Evolutionary conservation across 2,888 invertebrate genomes (phyloP), one percentile per base, ranked within the genome.

Genomic region (Drosophila siamana): DNA sequence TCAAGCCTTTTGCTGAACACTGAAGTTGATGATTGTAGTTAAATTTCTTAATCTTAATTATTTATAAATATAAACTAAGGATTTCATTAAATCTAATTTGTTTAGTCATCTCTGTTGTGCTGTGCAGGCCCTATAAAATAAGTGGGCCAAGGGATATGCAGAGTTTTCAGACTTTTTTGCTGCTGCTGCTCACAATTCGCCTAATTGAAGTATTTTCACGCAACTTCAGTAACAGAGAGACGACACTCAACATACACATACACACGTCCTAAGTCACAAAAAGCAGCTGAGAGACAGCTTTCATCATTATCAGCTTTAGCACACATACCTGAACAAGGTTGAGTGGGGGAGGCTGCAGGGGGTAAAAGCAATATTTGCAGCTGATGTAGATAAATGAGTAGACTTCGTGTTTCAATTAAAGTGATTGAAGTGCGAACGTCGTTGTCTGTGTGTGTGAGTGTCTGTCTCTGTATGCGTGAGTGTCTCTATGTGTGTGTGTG

Each of bases 311-410:
- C 74, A 73, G 63, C 68, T 60, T 48, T 52, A 50, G 59, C 44
- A 50, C 44, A 67, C 38, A 50, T 15, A 24, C 30, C 28, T 47
- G 28, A 47, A 11, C 13, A 46, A 3, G 8, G 26, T 8, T 6
- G 26, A 13, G 24, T 8, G 24, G n/a, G 4, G n/a, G 67, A 40
- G 36, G 36, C 36, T 44, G 24, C 52, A 48, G 52, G 44, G 22
- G 9, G 9, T 11, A 64, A 70, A 86, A 73, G 86, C 79, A 88
- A 88, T 88, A 86, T 88, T 84, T 85, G 85, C 80, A 74, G 88
- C 76, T 88, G 88, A 85, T 85, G 88, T 85, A 88, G 85, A 85
- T 85, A 86, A 85, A 85, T 88, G 85, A 79, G 88, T 86, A 88
- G 85, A 88, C 74, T 85, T 85, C 85, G 85, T 85, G 85, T 85